These are phyloP conservation scores for Plebejus melissa DNA, from an alignment of 2,888 invertebrate genomes.

Conservation along the genomic window DNA sequence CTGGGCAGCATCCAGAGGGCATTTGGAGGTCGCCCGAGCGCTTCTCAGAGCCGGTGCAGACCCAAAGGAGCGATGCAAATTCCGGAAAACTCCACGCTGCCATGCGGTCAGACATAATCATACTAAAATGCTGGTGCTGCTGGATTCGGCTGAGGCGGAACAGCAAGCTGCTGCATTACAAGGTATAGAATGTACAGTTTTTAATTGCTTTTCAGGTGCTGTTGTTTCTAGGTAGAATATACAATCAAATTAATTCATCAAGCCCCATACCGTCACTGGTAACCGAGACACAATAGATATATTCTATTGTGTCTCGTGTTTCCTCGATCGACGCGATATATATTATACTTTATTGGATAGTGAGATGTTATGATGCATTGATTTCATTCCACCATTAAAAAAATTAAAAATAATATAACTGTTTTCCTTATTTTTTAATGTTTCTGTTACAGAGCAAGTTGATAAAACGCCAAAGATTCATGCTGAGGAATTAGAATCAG, in stretches of 20 bases:
- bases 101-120: constrained; percentile 43
- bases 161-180: constrained; percentile 19
- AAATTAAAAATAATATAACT: too few species aligned
- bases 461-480: constrained; percentile 33
- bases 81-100: constrained; percentile 53
- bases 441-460: constrained; percentile 33
- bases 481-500: constrained; percentile 38
- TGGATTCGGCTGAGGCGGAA: constrained; percentile 40
- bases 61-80: constrained; percentile 69
- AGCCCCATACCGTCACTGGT: too few species aligned
- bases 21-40: constrained; percentile 78
- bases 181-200: not conserved
- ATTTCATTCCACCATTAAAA: too few species aligned
- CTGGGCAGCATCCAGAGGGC: constrained; percentile 94
- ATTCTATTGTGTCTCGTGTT: too few species aligned
- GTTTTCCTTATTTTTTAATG: not conserved
- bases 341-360: too few species aligned
- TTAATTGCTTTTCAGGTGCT: not conserved
- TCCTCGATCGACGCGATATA: too few species aligned
- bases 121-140: constrained; percentile 39
- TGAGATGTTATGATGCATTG: too few species aligned
- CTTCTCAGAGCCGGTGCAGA: constrained; percentile 88
- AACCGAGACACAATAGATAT: too few species aligned
- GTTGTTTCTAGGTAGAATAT: too few species aligned
- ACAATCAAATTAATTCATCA: too few species aligned